Conservation (phyloP, 2,888 invertebrate species). For the Cosmia pyralina region DNA sequence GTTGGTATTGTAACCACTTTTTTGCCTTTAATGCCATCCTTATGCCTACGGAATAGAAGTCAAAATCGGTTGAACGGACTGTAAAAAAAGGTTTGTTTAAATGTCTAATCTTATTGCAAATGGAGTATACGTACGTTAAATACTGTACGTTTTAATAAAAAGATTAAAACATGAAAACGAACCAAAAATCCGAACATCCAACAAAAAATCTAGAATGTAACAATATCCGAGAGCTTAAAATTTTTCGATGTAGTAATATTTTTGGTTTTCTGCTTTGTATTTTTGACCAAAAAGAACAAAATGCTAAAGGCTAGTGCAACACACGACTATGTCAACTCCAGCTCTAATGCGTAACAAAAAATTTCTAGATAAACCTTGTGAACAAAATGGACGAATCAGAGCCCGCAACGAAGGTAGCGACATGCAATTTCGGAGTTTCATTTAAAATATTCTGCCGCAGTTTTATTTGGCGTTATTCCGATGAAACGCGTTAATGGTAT, state of each 20-base stretch:
- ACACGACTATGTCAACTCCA: slow-evolving; percentile 17
- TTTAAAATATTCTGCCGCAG: slow-evolving; percentile 28
- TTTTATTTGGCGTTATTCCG: slow-evolving; percentile 31
- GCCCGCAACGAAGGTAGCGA: background rate
- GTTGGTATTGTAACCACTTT: too few relatives aligned
- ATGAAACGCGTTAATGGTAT: slow-evolving; percentile 19
- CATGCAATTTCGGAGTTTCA: slow-evolving; percentile 17
- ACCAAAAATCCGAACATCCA: background rate
- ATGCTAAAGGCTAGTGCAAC: slow-evolving; percentile 1
- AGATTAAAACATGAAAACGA: background rate
- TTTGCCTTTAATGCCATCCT: too few relatives aligned
- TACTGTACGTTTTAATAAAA: background rate
- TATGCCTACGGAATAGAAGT: too few relatives aligned
- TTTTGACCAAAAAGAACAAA: slow-evolving; percentile 10
- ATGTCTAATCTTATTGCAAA: too few relatives aligned
- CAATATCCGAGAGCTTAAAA: background rate
- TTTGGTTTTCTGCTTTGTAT: background rate
- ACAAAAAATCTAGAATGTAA: background rate
- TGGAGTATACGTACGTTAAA: too few relatives aligned
- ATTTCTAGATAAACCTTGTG: slow-evolving; percentile 23
- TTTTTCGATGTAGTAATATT: background rate
- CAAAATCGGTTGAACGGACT: too few relatives aligned
- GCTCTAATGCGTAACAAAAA: slow-evolving; percentile 23
- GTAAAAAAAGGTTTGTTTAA: too few relatives aligned
- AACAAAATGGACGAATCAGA: slow-evolving; percentile 28